Evolutionary conservation across 2,888 invertebrate genomes (phyloP).

Genomic region (Congeria kusceri): DNA sequence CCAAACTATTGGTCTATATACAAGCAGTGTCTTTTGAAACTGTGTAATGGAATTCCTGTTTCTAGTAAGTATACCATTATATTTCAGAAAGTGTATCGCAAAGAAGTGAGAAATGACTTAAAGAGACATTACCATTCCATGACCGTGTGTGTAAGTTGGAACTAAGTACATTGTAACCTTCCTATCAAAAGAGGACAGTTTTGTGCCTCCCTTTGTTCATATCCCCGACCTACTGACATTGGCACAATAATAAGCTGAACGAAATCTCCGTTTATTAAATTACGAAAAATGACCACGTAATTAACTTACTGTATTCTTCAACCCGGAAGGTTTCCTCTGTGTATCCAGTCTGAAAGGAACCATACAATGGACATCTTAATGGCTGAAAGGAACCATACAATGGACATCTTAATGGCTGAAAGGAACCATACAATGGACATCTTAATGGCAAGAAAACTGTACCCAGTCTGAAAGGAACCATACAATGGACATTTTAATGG

Average conservation of each 20-base stretch:
- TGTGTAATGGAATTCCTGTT: too few species aligned
- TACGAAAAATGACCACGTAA: neutral
- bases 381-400: too few species aligned
- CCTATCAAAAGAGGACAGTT: neutral
- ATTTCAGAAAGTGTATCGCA: too few species aligned
- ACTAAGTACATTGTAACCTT: neutral
- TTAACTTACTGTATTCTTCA: conserved; percentile 25
- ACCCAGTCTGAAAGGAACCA: conserved; percentile 11
- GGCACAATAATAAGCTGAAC: neutral
- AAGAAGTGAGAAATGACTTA: too few species aligned
- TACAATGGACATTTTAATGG: neutral
- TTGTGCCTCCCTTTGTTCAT: neutral
- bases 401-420: too few species aligned
- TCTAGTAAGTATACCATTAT: too few species aligned
- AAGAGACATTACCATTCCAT: too few species aligned
- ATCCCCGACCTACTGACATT: neutral
- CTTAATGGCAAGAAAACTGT: neutral
- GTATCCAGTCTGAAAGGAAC: conserved; percentile 12
- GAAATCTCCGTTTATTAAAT: neutral
- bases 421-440: too few species aligned
- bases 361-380: neutral
- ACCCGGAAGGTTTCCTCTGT: conserved; percentile 17
- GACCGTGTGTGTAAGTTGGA: too few species aligned
- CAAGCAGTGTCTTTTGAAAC: too few species aligned
- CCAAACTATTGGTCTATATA: too few species aligned